phyloP scores from a whole-genome alignment of 53 echinoderm and acorn worm genomes.

The Patiria pectinifera region DNA sequence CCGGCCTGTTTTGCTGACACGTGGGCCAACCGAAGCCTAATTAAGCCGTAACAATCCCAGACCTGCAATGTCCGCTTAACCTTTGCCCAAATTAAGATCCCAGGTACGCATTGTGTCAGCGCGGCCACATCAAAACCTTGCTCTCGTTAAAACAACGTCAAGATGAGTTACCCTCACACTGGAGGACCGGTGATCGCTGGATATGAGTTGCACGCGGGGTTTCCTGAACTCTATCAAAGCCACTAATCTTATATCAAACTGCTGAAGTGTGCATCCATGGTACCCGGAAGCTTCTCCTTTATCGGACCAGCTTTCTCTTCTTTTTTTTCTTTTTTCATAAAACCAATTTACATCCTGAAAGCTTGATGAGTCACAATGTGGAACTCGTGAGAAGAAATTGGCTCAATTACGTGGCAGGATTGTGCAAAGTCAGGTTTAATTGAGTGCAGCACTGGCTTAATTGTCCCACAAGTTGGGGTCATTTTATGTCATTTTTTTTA shows the following conservation, averaged over 20 bases:
- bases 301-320: not conserved
- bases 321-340: not conserved
- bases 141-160: not conserved
- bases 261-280: not conserved
- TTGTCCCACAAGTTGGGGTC: not conserved
- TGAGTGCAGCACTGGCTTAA: not conserved
- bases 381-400: not conserved
- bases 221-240: not conserved
- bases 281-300: too few relatives aligned
- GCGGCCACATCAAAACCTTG: not conserved
- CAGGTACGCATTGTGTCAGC: not conserved
- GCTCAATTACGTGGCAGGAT: not conserved
- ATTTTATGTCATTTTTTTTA: not conserved
- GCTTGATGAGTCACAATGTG: not conserved
- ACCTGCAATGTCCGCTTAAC: not conserved
- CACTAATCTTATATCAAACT: not conserved
- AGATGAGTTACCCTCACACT: constrained; percentile 4
- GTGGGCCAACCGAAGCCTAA: not conserved
- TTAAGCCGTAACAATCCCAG: not conserved
- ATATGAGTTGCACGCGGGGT: not conserved
- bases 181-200: not conserved
- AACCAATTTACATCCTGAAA: not conserved
- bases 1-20: not conserved
- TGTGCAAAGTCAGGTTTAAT: not conserved
- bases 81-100: not conserved